Conservation (phyloP, 2,113 vertebrate species). For the Lycocorax pyrrhopterus region DNA sequence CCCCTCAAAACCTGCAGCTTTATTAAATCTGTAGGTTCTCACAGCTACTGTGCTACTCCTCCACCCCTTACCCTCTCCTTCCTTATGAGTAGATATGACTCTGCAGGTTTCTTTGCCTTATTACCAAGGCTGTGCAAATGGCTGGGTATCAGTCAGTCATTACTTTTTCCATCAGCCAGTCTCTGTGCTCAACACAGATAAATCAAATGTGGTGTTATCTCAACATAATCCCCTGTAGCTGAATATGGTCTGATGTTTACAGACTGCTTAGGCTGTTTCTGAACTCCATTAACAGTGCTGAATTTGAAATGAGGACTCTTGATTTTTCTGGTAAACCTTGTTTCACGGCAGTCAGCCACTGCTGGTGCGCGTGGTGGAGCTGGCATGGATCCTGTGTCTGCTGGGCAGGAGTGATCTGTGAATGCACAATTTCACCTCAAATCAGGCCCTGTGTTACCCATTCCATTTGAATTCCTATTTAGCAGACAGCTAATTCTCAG, state of each 20-base stretch:
- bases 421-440: neutral
- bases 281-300: neutral
- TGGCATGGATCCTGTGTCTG: neutral
- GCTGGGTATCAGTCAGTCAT: neutral
- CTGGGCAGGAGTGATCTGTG: neutral
- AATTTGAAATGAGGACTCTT: neutral
- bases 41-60: neutral
- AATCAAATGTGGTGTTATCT: neutral
- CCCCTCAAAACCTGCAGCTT: neutral
- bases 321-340: neutral
- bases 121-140: neutral
- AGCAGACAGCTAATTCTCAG: neutral
- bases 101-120: neutral
- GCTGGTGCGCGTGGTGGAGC: rapidly evolving
- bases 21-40: neutral
- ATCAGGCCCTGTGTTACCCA: neutral
- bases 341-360: too few species aligned
- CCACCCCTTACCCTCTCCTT: neutral
- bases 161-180: neutral
- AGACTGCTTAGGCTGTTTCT: neutral
- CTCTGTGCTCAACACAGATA: neutral
- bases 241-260: neutral
- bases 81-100: rapidly evolving
- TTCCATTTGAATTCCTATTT: neutral
- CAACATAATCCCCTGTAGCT: neutral